A percentile compares a stretch with the other conserved stretches of the same genome.
phyloP scores from a whole-genome alignment of 1,140 invertebrate species.

The Neocloeon triangulifer region DNA sequence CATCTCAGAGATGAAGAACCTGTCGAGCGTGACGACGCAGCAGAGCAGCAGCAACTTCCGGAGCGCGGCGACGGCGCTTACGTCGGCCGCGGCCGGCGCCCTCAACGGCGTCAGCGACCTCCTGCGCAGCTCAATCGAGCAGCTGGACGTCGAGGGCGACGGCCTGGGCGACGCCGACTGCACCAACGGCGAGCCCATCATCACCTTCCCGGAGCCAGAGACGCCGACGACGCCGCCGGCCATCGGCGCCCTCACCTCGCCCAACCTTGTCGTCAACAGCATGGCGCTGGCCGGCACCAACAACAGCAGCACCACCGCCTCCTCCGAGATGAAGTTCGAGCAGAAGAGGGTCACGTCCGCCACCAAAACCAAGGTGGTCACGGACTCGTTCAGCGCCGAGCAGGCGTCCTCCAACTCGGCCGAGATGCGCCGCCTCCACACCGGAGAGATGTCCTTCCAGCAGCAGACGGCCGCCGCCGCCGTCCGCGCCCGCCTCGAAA shows the following conservation, averaged over 20 bases:
- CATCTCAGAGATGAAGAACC: slow-evolving; percentile 50
- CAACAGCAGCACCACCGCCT: slow-evolving; percentile 17
- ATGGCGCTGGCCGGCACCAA: slow-evolving; percentile 10
- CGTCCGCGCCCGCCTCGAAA: slow-evolving; percentile 35
- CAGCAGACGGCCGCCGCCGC: slow-evolving; percentile 34
- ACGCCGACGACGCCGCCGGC: slow-evolving; percentile 13
- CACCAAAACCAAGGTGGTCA: slow-evolving; percentile 42
- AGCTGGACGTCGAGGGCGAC: slow-evolving; percentile 29
- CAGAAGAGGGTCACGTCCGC: slow-evolving; percentile 54
- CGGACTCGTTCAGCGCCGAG: slow-evolving; percentile 41
- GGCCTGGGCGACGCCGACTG: slow-evolving; percentile 12
- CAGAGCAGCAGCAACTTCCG: slow-evolving; percentile 1
- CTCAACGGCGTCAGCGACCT: slow-evolving; percentile 16
- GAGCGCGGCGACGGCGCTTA: background rate
- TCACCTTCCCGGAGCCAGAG: slow-evolving; percentile 16
- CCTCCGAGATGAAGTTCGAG: slow-evolving; percentile 47
- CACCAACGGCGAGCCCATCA: slow-evolving; percentile 22
- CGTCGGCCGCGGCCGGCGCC: slow-evolving; percentile 18
- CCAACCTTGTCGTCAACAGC: slow-evolving; percentile 13
- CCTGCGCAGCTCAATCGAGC: slow-evolving; percentile 35
- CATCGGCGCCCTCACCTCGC: slow-evolving; percentile 11
- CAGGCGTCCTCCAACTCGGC: slow-evolving; percentile 45
- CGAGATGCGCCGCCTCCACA: slow-evolving; percentile 51
- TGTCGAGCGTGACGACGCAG: slow-evolving; percentile 12
- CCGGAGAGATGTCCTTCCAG: slow-evolving; percentile 57